A percentile compares a stretch with the other conserved stretches of the same genome.
Conservation (phyloP, 2,888 invertebrate genomes). For the Euclidia mi region DNA sequence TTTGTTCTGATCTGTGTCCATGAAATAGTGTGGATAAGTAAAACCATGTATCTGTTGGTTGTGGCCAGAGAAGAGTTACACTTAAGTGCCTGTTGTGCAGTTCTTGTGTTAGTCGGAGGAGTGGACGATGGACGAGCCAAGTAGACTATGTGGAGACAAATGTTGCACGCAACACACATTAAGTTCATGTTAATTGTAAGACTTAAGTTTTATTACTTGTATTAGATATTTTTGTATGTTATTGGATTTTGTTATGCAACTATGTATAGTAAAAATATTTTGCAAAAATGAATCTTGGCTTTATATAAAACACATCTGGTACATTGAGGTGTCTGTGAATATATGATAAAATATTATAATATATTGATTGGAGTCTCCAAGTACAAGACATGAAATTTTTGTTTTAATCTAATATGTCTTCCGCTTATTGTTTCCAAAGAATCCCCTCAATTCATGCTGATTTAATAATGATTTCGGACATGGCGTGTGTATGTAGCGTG, state of each 20-base stretch:
- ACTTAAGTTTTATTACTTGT: slow-evolving; percentile 58
- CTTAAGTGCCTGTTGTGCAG: slow-evolving; percentile 74
- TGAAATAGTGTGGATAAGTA: slow-evolving; percentile 33
- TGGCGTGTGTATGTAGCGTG: slow-evolving; percentile 59
- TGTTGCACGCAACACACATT: slow-evolving; percentile 38
- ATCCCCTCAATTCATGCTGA: slow-evolving; percentile 37
- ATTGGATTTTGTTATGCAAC: slow-evolving; percentile 56
- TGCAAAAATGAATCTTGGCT: slow-evolving; percentile 41
- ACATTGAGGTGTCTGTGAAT: slow-evolving; percentile 36
- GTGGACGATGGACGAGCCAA: slow-evolving; percentile 29
- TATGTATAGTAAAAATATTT: slow-evolving; percentile 51
- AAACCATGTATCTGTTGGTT: slow-evolving; percentile 36
- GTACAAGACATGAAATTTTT: slow-evolving; percentile 55
- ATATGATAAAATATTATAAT: slow-evolving; percentile 23
- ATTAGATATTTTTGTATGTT: slow-evolving; percentile 60
- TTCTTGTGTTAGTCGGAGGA: slow-evolving; percentile 49
- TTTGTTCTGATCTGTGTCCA: slow-evolving; percentile 46
- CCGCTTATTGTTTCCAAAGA: slow-evolving; percentile 56
- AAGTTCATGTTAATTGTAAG: slow-evolving; percentile 55
- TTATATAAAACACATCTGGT: slow-evolving; percentile 39
- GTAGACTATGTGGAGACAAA: slow-evolving; percentile 27
- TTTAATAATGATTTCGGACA: slow-evolving; percentile 41
- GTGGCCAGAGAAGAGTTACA: slow-evolving; percentile 61
- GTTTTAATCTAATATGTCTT: slow-evolving; percentile 53
- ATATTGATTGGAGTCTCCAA: slow-evolving; percentile 47